Percentiles rank a stretch among this genome's conserved stretches.
Evolutionary conservation across 2,888 invertebrate species (phyloP).

Genomic region (Meliscaeva auricollis): DNA sequence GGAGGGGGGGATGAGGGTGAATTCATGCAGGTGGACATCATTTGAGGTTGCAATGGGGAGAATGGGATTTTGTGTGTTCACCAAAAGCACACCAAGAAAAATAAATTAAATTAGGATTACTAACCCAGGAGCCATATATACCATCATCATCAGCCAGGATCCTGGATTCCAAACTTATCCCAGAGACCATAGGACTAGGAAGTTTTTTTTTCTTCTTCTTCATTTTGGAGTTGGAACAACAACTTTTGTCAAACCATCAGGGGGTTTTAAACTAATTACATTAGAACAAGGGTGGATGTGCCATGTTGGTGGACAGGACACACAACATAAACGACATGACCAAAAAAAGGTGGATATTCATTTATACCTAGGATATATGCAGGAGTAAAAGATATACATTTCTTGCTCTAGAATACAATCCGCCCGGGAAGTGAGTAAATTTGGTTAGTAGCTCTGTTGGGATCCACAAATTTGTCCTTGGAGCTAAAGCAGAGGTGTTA

Average conservation of each 20-base stretch:
- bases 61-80: constrained; percentile 29
- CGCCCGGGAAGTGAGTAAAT: constrained; percentile 35
- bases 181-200: constrained; percentile 9
- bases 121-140: constrained; percentile 44
- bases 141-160: constrained; percentile 2
- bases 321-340: constrained; percentile 61
- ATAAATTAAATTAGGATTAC: constrained; percentile 75
- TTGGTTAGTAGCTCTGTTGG: constrained; percentile 61
- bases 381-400: no score
- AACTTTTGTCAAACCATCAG: constrained; percentile 70
- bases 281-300: constrained; percentile 53
- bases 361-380: constrained; percentile 23
- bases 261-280: constrained; percentile 71
- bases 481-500: constrained; percentile 31
- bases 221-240: constrained; percentile 9
- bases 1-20: constrained; percentile 9
- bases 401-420: constrained; percentile 30
- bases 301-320: constrained; percentile 49
- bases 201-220: constrained; percentile 22
- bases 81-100: constrained; percentile 65
- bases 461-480: constrained; percentile 40
- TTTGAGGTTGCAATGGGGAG: constrained; percentile 8
- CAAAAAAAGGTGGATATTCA: constrained; percentile 65
- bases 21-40: constrained; percentile 43
- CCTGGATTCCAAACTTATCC: not conserved